These are phyloP conservation scores for Aplochiton taeniatus DNA, from an alignment of 2,797 vertebrate species.

Conservation along the genomic window DNA sequence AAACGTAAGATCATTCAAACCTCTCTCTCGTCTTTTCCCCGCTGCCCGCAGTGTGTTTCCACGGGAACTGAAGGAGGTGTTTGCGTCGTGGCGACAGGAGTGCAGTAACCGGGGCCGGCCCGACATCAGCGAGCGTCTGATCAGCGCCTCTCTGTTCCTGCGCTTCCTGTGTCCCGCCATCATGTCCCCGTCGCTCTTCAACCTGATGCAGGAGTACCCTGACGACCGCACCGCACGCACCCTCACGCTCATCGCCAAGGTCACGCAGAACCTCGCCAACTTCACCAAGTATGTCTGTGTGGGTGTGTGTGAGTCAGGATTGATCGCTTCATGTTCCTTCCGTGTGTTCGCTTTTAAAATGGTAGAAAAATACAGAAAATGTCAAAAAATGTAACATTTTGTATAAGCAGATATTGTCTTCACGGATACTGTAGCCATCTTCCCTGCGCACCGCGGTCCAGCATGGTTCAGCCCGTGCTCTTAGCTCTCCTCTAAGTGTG, in stretches of 20 bases:
- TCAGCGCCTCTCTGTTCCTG: constrained; percentile 96
- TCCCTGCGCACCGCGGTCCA: too few species aligned
- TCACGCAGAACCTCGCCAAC: constrained; percentile 98
- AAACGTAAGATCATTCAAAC: background rate
- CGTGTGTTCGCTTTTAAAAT: too few species aligned
- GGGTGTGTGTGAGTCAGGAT: background rate
- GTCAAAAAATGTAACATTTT: too few species aligned
- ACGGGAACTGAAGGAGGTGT: constrained; percentile 95
- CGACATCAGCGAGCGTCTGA: constrained; percentile 96
- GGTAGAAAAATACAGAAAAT: too few species aligned
- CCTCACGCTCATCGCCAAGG: constrained; percentile 97
- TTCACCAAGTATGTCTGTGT: constrained; percentile 88
- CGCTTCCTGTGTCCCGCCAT: constrained; percentile 97
- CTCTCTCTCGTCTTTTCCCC: background rate
- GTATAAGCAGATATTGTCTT: too few species aligned
- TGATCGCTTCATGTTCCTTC: too few species aligned
- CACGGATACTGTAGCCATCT: too few species aligned
- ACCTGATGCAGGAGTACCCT: constrained; percentile 94
- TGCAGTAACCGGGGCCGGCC: constrained; percentile 94
- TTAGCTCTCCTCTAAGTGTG: background rate
- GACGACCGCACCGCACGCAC: constrained; percentile 97
- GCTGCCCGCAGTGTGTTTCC: constrained; percentile 87
- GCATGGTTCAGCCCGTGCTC: too few species aligned
- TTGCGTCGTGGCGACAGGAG: constrained; percentile 95
- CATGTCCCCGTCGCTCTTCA: constrained; percentile 98